Evolutionary conservation across 1,140 invertebrate genomes (phyloP).

Genomic region (Eriosoma lanigerum): DNA sequence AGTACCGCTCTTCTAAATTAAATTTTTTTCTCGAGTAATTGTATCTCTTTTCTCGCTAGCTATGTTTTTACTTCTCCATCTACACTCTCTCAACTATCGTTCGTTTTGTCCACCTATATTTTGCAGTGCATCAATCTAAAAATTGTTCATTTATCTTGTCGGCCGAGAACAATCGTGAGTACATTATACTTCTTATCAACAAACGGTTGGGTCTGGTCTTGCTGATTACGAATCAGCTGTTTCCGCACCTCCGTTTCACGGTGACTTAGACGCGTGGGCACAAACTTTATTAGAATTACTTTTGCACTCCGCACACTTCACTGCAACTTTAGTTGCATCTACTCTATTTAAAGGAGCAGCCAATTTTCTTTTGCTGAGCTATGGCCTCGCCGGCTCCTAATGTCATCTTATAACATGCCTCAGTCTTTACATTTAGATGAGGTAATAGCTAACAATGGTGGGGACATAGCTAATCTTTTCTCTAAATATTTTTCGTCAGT

Average conservation of each 20-base stretch:
- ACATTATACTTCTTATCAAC: neutral
- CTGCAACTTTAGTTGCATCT: slow-evolving; percentile 10
- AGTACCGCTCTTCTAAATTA: neutral
- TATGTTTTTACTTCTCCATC: neutral
- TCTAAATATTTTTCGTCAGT: too few relatives aligned
- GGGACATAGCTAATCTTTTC: neutral
- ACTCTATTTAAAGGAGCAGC: neutral
- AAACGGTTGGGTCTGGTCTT: neutral
- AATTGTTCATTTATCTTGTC: neutral
- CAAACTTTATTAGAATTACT: neutral
- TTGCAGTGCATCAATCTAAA: slow-evolving; percentile 1
- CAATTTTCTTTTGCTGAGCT: neutral
- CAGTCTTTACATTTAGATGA: too few relatives aligned
- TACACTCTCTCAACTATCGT: neutral
- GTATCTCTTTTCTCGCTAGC: neutral
- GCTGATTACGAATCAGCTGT: slow-evolving; percentile 13
- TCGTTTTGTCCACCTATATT: slow-evolving; percentile 5
- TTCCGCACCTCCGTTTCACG: neutral
- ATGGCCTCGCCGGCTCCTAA: neutral
- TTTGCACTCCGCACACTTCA: neutral
- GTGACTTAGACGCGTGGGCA: neutral
- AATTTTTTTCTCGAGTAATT: neutral
- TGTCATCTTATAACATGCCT: neutral
- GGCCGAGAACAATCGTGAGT: neutral
- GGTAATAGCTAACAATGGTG: too few relatives aligned